phyloP scores from a whole-genome alignment of 2,797 vertebrate species.

The Euphonia xanthogaster region DNA sequence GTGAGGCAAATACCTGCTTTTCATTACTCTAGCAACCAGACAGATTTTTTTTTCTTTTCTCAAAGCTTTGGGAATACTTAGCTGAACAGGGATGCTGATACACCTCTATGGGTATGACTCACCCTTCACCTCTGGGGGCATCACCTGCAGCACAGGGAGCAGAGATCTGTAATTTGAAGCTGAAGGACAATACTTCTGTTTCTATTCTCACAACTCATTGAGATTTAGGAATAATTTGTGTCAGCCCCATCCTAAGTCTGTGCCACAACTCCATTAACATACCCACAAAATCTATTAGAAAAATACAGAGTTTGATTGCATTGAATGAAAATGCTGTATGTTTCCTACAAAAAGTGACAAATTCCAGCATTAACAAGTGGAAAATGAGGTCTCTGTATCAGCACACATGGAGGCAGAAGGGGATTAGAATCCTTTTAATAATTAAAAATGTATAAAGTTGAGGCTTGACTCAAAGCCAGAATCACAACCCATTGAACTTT shows the following conservation, averaged over 20 bases:
- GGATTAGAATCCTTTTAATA: constrained; percentile 52
- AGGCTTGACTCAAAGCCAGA: constrained; percentile 23
- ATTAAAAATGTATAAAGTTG: constrained; percentile 47
- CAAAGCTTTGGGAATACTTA: neutral
- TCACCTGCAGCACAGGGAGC: neutral
- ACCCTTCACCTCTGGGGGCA: neutral
- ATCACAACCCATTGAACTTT: constrained; percentile 21
- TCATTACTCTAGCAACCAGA: neutral
- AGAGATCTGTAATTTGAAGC: neutral
- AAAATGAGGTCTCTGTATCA: constrained; percentile 29
- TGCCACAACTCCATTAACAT: neutral
- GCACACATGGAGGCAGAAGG: constrained; percentile 8
- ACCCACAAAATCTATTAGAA: neutral
- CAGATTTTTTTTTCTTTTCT: neutral
- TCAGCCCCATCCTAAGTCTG: neutral
- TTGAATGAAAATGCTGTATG: neutral
- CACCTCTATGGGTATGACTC: neutral
- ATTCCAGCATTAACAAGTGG: neutral
- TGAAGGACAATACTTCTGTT: neutral
- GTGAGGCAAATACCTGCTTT: neutral
- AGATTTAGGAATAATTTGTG: neutral
- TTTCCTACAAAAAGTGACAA: constrained; percentile 1
- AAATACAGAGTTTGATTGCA: neutral
- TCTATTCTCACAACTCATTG: neutral
- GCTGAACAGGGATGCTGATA: neutral